Base-by-base conservation (phyloP, 1,140 invertebrate genomes). In the Babylonia areolata region DNA sequence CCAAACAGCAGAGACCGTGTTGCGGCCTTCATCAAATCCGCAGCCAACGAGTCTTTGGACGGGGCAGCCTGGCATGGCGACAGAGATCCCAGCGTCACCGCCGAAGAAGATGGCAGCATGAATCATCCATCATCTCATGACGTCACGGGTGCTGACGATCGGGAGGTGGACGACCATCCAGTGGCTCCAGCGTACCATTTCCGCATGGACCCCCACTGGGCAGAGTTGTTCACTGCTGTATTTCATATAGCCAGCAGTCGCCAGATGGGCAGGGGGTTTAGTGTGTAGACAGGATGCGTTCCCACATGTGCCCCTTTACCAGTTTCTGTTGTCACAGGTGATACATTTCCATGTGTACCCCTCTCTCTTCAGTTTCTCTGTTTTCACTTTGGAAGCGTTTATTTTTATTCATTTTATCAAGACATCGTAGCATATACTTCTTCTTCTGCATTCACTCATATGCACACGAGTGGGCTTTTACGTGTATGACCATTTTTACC, bases 181-280 rank as follows among this genome's bases (percentile, higher is more conserved):
- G 40, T n/a, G 28, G 40, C 78, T 9, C 40, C 31, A 15, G 28
- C 42, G 2, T 58, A 80, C 33, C 42, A 80, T 15, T 80, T 80
- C 46, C 78, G 78, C n/a, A 11, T 80, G 31, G 78, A 80, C n/a
- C 78, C 78, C 42, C n/a, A 80, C 78, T 54, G 46, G 42, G 51
- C 39, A 20, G 42, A 54, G 42, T 1, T 80, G 28, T 80, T 80
- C 33, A 37, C 40, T 37, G 75, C 75, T 9, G 37, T 77, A 11
- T 77, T 77, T 20, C 35, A 77, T 31, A 77, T 77, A 31, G 35
- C 75, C 37, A 42, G 20, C 20, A 77, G 31, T 28, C 75, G 75
- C 20, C 75, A 77, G 75, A 77, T 39, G 39, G 75, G 75, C 28
- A 9, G 75, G 9, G 75, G 75, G 2, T 77, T 77, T 23, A 40